These are phyloP conservation scores for Cephalopholis sonnerati DNA, from an alignment of 2,113 vertebrate species.

Conservation along the genomic window DNA sequence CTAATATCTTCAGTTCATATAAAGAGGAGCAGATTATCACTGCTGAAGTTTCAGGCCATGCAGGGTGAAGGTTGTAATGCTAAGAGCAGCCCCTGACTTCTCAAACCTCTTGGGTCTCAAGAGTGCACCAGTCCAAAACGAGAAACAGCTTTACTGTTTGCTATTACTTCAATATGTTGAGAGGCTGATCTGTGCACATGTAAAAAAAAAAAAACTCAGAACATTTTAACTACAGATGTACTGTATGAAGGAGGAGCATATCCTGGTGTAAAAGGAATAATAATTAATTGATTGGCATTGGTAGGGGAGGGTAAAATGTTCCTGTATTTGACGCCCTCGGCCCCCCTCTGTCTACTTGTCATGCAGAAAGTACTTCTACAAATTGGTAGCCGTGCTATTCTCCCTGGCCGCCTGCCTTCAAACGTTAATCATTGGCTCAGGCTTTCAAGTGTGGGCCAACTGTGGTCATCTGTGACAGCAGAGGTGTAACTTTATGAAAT, in stretches of 20 bases:
- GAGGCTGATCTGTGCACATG: background rate
- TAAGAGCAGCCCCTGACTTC: background rate
- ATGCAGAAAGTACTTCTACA: conserved; percentile 59
- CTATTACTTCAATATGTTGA: conserved; percentile 10
- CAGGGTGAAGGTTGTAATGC: background rate
- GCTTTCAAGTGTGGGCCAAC: conserved; percentile 77
- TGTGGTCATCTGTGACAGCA: conserved; percentile 69
- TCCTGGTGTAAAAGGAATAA: conserved; percentile 4
- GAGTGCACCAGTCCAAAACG: background rate
- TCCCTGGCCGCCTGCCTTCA: conserved; percentile 63
- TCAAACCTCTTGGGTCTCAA: background rate
- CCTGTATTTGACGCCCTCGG: conserved; percentile 33
- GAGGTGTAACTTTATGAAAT: conserved; percentile 85
- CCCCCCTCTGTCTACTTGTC: conserved; percentile 42
- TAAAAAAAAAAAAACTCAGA: background rate
- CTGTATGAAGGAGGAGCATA: background rate
- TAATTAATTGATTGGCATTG: conserved; percentile 43
- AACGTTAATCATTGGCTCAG: conserved; percentile 70
- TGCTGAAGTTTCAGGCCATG: background rate
- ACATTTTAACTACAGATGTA: conserved; percentile 1
- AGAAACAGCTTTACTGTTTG: background rate
- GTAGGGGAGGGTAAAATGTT: conserved; percentile 26
- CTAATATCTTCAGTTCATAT: too few species aligned
- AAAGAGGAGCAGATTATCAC: background rate
- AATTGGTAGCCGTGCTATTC: conserved; percentile 58